phyloP scores from a whole-genome alignment of 1,140 invertebrate species.

The Babylonia areolata region DNA sequence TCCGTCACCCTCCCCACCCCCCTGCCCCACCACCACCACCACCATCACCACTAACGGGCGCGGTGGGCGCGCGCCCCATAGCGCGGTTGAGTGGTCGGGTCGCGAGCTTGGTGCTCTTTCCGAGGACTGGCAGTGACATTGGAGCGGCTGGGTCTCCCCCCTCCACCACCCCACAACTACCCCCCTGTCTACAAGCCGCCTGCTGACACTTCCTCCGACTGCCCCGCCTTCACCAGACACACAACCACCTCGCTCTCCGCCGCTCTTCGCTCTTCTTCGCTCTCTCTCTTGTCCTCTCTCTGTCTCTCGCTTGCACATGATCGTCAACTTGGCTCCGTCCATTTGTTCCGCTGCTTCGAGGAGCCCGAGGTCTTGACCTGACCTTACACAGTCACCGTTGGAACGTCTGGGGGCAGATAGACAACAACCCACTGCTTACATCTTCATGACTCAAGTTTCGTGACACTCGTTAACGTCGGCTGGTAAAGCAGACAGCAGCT shows the following conservation, averaged over 20 bases:
- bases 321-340: neutral
- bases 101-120: slow-evolving; percentile 27
- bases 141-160: neutral
- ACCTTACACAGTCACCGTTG: too few relatives aligned
- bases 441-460: too few relatives aligned
- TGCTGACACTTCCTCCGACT: slow-evolving; percentile 8
- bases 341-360: too few relatives aligned
- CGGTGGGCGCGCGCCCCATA: slow-evolving; percentile 16
- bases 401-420: too few relatives aligned
- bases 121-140: slow-evolving; percentile 28
- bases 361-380: too few relatives aligned
- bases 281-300: neutral
- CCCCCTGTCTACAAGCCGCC: neutral
- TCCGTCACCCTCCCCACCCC: neutral
- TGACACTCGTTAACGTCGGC: too few relatives aligned
- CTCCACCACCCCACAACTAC: too few relatives aligned
- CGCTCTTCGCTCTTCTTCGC: neutral
- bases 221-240: slow-evolving; percentile 2
- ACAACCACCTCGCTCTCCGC: neutral
- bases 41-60: neutral
- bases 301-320: neutral
- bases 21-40: neutral
- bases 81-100: slow-evolving; percentile 20
- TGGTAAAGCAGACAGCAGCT: too few relatives aligned
- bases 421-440: too few relatives aligned